These are phyloP conservation scores for Ceyx margarethae DNA, from an alignment of 2,113 vertebrate species.

Conservation along the genomic window DNA sequence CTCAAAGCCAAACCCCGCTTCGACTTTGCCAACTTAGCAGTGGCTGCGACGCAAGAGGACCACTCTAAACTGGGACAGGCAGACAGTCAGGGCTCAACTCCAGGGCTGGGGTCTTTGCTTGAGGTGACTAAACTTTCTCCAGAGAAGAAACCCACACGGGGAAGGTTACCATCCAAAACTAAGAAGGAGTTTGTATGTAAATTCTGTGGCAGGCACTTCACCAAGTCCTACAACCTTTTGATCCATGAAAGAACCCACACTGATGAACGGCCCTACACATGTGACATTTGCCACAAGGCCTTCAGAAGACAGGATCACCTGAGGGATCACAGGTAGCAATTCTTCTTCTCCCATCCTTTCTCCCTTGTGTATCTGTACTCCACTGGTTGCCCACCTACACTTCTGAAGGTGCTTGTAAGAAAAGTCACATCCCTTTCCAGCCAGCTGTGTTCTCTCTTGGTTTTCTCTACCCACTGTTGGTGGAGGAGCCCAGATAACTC, in stretches of 20 bases:
- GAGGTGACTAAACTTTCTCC: slow-evolving; percentile 91
- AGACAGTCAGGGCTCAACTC: slow-evolving; percentile 83
- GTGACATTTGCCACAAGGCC: slow-evolving; percentile 98
- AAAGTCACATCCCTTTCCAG: not conserved
- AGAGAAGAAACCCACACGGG: slow-evolving; percentile 91
- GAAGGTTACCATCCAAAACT: slow-evolving; percentile 94
- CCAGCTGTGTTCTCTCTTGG: not conserved
- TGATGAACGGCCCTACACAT: slow-evolving; percentile 95
- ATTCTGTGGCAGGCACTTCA: slow-evolving; percentile 98
- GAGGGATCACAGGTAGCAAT: slow-evolving; percentile 88
- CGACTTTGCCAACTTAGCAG: slow-evolving; percentile 95
- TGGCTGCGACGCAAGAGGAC: slow-evolving; percentile 95
- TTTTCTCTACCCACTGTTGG: not conserved
- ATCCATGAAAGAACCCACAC: slow-evolving; percentile 98
- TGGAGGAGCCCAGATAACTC: not conserved
- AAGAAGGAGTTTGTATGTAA: slow-evolving; percentile 99
- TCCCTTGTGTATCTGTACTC: not conserved
- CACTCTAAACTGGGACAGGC: slow-evolving; percentile 82
- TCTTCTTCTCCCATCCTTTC: not conserved
- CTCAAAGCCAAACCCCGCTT: slow-evolving; percentile 93
- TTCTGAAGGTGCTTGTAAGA: not conserved
- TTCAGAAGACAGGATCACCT: slow-evolving; percentile 98
- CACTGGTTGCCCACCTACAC: accelerated
- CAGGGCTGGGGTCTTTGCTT: slow-evolving; percentile 85
- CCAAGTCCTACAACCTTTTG: slow-evolving; percentile 98